A percentile compares a stretch with the other conserved stretches of the same genome.
Conservation (phyloP, 2,113 vertebrate species). For the Syngnathus floridae region DNA sequence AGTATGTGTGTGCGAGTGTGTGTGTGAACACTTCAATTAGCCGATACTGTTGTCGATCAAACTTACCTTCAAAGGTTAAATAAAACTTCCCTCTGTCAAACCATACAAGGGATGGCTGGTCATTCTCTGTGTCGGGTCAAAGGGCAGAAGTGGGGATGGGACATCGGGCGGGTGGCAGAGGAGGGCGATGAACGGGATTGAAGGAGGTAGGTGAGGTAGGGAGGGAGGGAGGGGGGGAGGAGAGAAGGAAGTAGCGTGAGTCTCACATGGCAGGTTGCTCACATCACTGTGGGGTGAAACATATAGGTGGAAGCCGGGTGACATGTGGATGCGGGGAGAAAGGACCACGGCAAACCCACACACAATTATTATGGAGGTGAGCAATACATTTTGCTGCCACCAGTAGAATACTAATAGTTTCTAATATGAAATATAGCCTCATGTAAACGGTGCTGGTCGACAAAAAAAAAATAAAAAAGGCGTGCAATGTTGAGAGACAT, state of each 20-base stretch:
- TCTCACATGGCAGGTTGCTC: slow-evolving; percentile 85
- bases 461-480: slow-evolving; percentile 10
- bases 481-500: neutral
- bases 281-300: slow-evolving; percentile 73
- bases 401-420: neutral
- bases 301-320: slow-evolving; percentile 26
- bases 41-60: slow-evolving; percentile 59
- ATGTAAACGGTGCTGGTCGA: neutral
- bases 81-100: slow-evolving; percentile 99
- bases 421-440: neutral
- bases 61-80: slow-evolving; percentile 99
- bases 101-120: slow-evolving; percentile 99
- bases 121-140: slow-evolving; percentile 96
- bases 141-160: slow-evolving; percentile 68
- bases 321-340: slow-evolving; percentile 5
- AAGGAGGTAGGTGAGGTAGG: slow-evolving; percentile 48
- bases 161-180: slow-evolving; percentile 71
- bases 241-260: slow-evolving; percentile 98
- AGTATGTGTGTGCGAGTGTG: slow-evolving; percentile 43
- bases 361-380: slow-evolving; percentile 23
- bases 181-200: slow-evolving; percentile 62
- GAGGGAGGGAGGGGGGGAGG: slow-evolving; percentile 86
- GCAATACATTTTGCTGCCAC: neutral
- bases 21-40: slow-evolving; percentile 59
- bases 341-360: slow-evolving; percentile 51